Evolutionary conservation across 2,888 invertebrate species (phyloP).

Genomic region (Nymphalis urticae): DNA sequence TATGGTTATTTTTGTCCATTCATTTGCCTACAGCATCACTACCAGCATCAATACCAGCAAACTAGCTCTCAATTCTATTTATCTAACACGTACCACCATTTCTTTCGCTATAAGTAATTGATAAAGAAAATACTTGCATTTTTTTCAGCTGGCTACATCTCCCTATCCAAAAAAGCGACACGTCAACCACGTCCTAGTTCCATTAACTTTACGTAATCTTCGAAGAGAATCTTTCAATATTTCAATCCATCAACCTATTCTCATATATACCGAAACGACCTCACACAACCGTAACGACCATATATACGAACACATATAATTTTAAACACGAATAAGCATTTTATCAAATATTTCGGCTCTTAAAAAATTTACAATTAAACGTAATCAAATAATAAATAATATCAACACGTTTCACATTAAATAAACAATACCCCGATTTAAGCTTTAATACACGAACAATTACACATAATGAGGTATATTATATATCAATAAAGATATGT

Average conservation of each 20-base stretch:
- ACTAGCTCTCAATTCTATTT: slow-evolving; percentile 8
- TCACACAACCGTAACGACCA: slow-evolving; percentile 10
- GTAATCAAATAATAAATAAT: slow-evolving; percentile 26
- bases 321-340: slow-evolving; percentile 22
- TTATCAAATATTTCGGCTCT: slow-evolving; percentile 20
- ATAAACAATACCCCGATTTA: slow-evolving; percentile 13
- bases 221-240: slow-evolving; percentile 14
- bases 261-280: background rate
- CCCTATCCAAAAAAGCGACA: slow-evolving; percentile 20
- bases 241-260: background rate
- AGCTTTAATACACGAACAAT: slow-evolving; percentile 2
- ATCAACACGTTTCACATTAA: slow-evolving; percentile 6
- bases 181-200: slow-evolving; percentile 10
- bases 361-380: slow-evolving; percentile 21
- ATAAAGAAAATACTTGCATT: slow-evolving; percentile 23
- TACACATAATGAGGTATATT: slow-evolving; percentile 17
- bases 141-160: slow-evolving; percentile 5
- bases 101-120: slow-evolving; percentile 4
- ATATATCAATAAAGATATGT: slow-evolving; percentile 10
- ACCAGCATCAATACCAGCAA: background rate
- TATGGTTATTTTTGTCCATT: slow-evolving; percentile 1
- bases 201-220: slow-evolving; percentile 15
- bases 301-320: slow-evolving; percentile 18
- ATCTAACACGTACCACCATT: slow-evolving; percentile 6
- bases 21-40: slow-evolving; percentile 12